Base-by-base conservation (phyloP, 2,888 invertebrate species). In the Germaria angustata region DNA sequence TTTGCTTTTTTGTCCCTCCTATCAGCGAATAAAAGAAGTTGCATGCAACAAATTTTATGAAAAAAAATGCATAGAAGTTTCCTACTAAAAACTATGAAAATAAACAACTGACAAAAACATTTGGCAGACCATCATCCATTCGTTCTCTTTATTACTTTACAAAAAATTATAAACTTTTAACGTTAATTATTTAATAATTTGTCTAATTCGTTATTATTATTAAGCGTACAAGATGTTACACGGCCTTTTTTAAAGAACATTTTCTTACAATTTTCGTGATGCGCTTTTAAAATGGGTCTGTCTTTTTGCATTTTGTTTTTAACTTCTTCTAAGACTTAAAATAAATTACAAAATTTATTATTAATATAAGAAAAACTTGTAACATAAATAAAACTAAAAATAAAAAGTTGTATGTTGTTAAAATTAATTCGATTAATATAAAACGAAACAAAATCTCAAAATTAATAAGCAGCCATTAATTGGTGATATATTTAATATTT, bases 121-220 rank as follows among this genome's bases (percentile, higher is more conserved):
- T 81, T 68, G 24, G 61, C 72, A 81, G 77, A 72, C 81, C 77
- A n/a, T n/a, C 28, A 77, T 46, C 59, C 66, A 17, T 61, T 57
- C 57, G 22, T 71, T 77, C 59, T 51, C 66, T 77, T 73, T 77
- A 77, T 68, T 81, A 68, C 22, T 72, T 66, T 39, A 24, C 36
- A 51, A 66, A 36, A 61, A 61, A 68, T 24, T 24, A 22, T n/a
- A 68, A 53, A 44, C 32, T 17, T 65, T 73, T 24, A 76, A 76
- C 71, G 57, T 81, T 32, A 59, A 66, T 59, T 41, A 13, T 81
- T 32, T 71, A 66, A 66, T 46, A 66, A 24, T 36, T 75, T 46
- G n/a, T 57, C 17, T 20, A 59, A 55, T n/a, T 15, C 41, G 9
- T 32, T 49, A 46, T 4, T 36, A 22, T 39, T 46, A 20, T 36